Conservation (phyloP, 2,797 vertebrate species). For the Chiropotes sagulatus region DNA sequence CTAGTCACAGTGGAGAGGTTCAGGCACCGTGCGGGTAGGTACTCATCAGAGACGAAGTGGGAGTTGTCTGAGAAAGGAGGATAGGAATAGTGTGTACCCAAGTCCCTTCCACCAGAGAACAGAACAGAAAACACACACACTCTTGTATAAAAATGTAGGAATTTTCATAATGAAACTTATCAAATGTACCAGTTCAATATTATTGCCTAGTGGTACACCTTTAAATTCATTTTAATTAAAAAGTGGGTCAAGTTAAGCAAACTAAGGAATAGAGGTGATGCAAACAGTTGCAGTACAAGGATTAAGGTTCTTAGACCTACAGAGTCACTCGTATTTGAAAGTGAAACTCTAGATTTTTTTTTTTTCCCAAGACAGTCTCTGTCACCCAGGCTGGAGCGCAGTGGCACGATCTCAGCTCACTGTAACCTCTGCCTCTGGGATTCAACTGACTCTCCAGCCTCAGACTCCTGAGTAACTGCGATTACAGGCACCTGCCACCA, state of each 20-base stretch:
- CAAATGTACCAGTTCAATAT: not conserved
- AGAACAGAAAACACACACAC: too few species aligned
- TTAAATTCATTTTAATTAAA: not conserved
- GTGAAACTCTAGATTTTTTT: not conserved
- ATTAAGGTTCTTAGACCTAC: not conserved
- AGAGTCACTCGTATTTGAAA: not conserved
- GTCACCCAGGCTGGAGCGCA: not conserved
- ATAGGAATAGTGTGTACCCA: not conserved
- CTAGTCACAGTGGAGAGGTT: rapidly evolving
- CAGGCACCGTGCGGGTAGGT: too few species aligned
- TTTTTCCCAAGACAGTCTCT: not conserved
- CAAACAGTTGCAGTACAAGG: not conserved
- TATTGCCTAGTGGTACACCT: not conserved
- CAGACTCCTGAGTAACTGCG: not conserved
- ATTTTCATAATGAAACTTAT: not conserved
- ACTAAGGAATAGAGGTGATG: not conserved
- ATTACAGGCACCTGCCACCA: not conserved
- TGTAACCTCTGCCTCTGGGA: not conserved
- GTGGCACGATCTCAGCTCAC: not conserved
- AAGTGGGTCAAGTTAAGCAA: not conserved
- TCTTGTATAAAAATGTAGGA: not conserved
- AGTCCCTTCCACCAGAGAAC: not conserved
- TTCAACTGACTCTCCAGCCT: not conserved
- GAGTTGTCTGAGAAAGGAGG: not conserved
- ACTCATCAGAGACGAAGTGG: too few species aligned